Conservation (phyloP, 1,140 invertebrate species). For the Micrasema longulum region DNA sequence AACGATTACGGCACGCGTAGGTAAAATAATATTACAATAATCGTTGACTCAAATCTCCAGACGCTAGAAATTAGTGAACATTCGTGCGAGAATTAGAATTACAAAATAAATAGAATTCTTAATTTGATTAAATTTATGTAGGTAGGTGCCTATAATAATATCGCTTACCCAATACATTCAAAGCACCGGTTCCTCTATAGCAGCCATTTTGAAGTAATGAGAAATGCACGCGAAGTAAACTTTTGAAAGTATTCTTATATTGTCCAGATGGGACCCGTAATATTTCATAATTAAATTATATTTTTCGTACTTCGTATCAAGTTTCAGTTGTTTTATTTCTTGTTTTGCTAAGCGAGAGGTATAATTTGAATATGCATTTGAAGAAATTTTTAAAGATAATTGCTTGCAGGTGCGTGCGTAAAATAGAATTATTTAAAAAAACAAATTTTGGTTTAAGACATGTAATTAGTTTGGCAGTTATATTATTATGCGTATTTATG, state of each 20-base stretch:
- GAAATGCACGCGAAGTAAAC: constrained; percentile 9
- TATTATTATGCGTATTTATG: no score
- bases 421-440: no score
- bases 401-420: no score
- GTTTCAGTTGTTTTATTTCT: no score
- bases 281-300: constrained; percentile 26
- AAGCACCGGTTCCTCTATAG: not conserved
- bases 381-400: no score
- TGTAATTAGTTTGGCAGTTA: no score
- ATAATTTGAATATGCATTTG: no score
- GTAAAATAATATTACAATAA: no score
- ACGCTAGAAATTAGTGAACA: not conserved
- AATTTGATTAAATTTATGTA: constrained; percentile 4
- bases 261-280: constrained; percentile 49
- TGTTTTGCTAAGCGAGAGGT: no score
- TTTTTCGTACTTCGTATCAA: constrained; percentile 14
- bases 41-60: constrained; percentile 8
- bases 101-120: constrained; percentile 5
- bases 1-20: no score
- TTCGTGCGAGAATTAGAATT: constrained; percentile 6
- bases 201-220: not conserved
- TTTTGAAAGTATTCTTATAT: constrained; percentile 47
- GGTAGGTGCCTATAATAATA: not conserved
- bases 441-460: no score
- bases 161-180: no score